A percentile compares a stretch with the other conserved stretches of the same genome.
phyloP scores from a whole-genome alignment of 2,113 vertebrate species.

The Phyllostomus hastatus region DNA sequence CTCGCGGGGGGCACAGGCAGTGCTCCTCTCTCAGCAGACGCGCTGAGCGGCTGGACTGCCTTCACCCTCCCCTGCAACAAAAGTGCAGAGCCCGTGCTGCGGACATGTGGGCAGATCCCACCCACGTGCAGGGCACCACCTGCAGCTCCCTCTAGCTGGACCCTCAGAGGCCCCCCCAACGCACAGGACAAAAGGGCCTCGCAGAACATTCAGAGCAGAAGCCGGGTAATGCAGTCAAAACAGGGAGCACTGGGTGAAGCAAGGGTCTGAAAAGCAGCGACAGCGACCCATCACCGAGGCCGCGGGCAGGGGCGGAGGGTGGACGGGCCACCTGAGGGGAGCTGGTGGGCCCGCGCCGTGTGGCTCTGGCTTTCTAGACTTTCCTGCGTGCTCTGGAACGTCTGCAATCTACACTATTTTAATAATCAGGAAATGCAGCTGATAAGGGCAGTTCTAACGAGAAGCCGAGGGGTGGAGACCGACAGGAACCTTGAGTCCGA shows the following conservation, averaged over 20 bases:
- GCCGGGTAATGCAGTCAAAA: background rate
- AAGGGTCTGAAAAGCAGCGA: background rate
- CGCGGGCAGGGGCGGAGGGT: background rate
- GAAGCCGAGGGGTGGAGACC: background rate
- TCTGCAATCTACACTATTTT: background rate
- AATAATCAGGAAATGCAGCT: background rate
- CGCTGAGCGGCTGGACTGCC: no score
- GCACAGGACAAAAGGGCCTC: background rate
- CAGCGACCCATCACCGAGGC: no score
- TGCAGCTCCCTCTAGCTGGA: background rate
- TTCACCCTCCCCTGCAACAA: no score
- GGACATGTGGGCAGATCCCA: no score
- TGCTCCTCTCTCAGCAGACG: no score
- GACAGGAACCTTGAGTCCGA: background rate
- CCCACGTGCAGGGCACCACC: background rate
- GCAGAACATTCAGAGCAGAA: background rate
- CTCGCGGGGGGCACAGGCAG: no score
- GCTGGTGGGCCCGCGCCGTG: accelerated
- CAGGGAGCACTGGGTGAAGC: background rate
- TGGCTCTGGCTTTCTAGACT: background rate
- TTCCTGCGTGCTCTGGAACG: background rate
- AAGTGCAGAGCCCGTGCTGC: no score
- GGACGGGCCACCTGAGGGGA: background rate
- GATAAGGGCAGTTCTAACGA: background rate
- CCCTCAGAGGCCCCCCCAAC: background rate